Base-by-base conservation (phyloP, 2,113 vertebrate species). In the Brachyhypopomus gauderio region DNA sequence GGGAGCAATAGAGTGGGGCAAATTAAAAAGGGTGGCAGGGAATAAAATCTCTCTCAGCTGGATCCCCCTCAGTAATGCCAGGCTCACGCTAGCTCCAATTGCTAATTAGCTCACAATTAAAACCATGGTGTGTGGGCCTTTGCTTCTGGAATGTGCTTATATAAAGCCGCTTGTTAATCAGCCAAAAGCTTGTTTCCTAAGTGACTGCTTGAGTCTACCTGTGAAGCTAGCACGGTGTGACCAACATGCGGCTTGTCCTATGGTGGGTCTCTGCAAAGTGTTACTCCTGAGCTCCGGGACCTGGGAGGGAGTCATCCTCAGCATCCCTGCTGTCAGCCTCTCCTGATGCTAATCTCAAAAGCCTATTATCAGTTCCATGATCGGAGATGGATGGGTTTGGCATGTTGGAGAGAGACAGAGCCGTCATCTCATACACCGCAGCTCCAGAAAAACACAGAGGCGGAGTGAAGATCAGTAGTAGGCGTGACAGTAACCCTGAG, bases 401-500 rank as follows among this genome's bases (percentile, higher is more conserved):
- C 38, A 55, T 45, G 25, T 66, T 23, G 30, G 55, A 78, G 30
- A 17, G 45, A 52, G 55, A 78, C 17, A 12, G 75, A 66, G 30
- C 34, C 58, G 64, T 75, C 69, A 19, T 7, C 17, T 6, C 36
- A 38, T 9, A 67, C 56, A 36, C 72, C 14, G 59, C 45, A 52
- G 45, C 23, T 76, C 48, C 27, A 41, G 67, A 41, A 72, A 69
- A 72, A 76, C 25, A 76, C 45, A 77, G 75, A 67, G 20, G 34
- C 19, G 14, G 16, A 64, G 48, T 20, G 63, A 76, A 73, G 75
- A 67, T 73, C 79, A 84, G 30, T 45, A 11, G 30, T 52, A 69
- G 9, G 27, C 66, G 19, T 64, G 79, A 71, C 71, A 70, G 84
- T 75, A 80, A 83, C 80, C 45, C 78, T 70, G 58, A 25, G 56